These are phyloP conservation scores for Hormiphora californensis DNA, from an alignment of 37 sponge, comb jelly and placozoan genomes.

Conservation along the genomic window DNA sequence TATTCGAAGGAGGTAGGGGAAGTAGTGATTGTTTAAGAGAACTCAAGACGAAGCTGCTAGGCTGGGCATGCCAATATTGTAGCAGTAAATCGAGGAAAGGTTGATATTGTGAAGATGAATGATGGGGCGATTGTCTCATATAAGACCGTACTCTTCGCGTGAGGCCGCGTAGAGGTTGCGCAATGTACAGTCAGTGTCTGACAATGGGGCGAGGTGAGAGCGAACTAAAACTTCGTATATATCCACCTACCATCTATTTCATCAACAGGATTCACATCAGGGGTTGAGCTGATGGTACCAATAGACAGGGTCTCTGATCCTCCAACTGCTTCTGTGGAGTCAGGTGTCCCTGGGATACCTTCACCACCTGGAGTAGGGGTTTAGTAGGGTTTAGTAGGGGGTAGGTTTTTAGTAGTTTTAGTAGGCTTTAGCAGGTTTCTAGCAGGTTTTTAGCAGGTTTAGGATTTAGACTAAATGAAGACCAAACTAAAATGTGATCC, in stretches of 20 bases:
- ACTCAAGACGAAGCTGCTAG: not conserved
- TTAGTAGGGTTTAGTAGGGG: not conserved
- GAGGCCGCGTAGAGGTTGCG: too few species aligned
- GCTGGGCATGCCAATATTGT: too few species aligned
- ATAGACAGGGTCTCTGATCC: slow-evolving; percentile 49
- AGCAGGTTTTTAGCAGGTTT: too few species aligned
- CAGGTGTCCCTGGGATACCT: slow-evolving; percentile 35
- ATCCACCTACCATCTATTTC: slow-evolving; percentile 20
- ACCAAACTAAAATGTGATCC: too few species aligned
- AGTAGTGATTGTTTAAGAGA: not conserved
- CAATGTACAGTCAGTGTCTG: too few species aligned
- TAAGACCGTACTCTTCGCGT: too few species aligned
- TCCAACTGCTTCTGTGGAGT: slow-evolving; percentile 54
- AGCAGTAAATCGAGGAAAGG: too few species aligned
- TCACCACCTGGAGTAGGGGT: not conserved
- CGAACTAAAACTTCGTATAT: not conserved
- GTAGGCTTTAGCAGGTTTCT: not conserved
- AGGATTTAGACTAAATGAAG: too few species aligned
- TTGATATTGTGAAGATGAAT: too few species aligned
- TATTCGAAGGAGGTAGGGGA: too few species aligned
- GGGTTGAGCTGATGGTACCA: slow-evolving; percentile 42
- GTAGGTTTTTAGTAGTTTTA: not conserved
- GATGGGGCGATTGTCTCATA: too few species aligned
- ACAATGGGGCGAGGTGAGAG: not conserved
- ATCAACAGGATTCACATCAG: slow-evolving; percentile 46